phyloP scores from a whole-genome alignment of 2,797 vertebrate genomes.

The Siniperca scherzeri region DNA sequence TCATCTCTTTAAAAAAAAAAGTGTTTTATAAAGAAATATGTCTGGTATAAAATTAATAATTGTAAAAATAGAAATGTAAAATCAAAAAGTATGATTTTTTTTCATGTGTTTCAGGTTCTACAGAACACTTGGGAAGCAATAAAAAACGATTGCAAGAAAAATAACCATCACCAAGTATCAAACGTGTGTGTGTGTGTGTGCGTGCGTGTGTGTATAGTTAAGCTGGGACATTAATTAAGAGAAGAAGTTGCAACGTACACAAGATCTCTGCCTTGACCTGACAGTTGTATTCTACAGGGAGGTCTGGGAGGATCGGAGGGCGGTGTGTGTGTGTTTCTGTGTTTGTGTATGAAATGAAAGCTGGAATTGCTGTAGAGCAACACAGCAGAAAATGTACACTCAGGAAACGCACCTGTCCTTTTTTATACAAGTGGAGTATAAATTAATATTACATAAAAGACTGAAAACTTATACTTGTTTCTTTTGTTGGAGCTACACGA shows the following conservation, averaged over 20 bases:
- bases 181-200: neutral
- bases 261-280: constrained; percentile 66
- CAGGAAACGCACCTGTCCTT: constrained; percentile 25
- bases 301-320: constrained; percentile 46
- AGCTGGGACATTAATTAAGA: constrained; percentile 74
- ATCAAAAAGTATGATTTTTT: neutral
- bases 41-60: neutral
- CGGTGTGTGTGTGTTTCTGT: constrained; percentile 17
- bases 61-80: neutral
- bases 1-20: neutral
- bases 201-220: constrained; percentile 16
- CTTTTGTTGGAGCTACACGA: constrained; percentile 37
- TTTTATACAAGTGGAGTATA: constrained; percentile 21
- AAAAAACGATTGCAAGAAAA: neutral
- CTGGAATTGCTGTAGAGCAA: constrained; percentile 22
- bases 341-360: constrained; percentile 34
- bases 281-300: constrained; percentile 72
- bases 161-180: constrained; percentile 15
- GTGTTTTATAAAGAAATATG: neutral
- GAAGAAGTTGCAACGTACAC: constrained; percentile 74
- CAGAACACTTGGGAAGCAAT: neutral
- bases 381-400: constrained; percentile 35
- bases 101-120: neutral
- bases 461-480: constrained; percentile 29
- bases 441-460: constrained; percentile 47